Evolutionary conservation across 53 echinoderm and acorn worm genomes (phyloP).

Genomic region (Holothuria scabra): DNA sequence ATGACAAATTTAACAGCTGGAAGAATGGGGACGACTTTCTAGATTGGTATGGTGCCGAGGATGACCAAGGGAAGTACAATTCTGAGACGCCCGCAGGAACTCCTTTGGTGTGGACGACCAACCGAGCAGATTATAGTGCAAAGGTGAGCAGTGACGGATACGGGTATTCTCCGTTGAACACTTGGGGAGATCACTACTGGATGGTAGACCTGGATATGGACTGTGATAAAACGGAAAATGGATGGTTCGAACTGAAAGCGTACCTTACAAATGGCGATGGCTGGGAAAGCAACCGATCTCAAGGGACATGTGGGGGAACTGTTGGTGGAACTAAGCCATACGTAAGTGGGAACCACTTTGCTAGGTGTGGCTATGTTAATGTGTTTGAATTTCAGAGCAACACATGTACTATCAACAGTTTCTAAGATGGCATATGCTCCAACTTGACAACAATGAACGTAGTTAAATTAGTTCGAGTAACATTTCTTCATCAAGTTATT

Average conservation of each 20-base stretch:
- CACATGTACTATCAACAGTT: slow-evolving; percentile 66
- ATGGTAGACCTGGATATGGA: slow-evolving; percentile 79
- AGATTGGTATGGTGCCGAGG: slow-evolving; percentile 74
- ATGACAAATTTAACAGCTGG: slow-evolving; percentile 73
- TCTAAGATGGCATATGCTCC: not conserved
- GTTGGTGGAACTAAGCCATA: slow-evolving; percentile 70
- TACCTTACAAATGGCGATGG: slow-evolving; percentile 63
- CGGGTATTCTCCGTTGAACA: slow-evolving; percentile 72
- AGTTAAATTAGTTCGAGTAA: too few species aligned
- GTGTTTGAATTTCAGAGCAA: slow-evolving; percentile 66
- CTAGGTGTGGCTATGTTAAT: slow-evolving; percentile 75
- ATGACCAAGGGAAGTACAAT: slow-evolving; percentile 48
- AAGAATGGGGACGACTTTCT: slow-evolving; percentile 59
- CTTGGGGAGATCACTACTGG: slow-evolving; percentile 90
- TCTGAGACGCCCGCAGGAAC: slow-evolving; percentile 57
- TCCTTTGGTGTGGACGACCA: slow-evolving; percentile 79
- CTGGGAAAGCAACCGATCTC: slow-evolving; percentile 74
- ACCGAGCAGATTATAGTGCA: slow-evolving; percentile 48
- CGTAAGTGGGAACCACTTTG: slow-evolving; percentile 72
- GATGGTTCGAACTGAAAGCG: slow-evolving; percentile 86
- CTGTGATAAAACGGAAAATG: slow-evolving; percentile 70
- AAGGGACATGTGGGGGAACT: slow-evolving; percentile 59
- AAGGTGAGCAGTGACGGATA: slow-evolving; percentile 65
- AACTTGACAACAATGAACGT: too few species aligned
- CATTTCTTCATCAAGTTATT: too few species aligned